Base-by-base conservation (phyloP, 1,140 invertebrate species). In the Coelopa frigida region DNA sequence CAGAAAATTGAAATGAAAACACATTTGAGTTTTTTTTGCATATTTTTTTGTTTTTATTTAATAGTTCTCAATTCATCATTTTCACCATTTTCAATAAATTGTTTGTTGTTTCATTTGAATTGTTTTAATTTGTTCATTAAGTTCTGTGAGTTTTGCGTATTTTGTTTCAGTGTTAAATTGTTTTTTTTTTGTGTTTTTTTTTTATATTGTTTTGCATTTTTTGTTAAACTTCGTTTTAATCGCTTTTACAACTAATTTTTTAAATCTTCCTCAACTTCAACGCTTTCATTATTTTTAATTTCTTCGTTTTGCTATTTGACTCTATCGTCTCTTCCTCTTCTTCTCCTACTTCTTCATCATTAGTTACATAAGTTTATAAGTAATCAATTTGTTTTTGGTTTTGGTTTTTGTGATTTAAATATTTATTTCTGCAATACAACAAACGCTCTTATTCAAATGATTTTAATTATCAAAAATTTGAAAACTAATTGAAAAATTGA, bases 11-110 rank as follows among this genome's bases (percentile, higher is more conserved):
- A 6, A 35, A 35, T 35, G 3, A 12, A 35, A 35, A 35, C 33
- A 35, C 33, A 22, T 46, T 37, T 46, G 24, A 8, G 20, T 23
- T 26, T 36, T 24, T 23, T 42, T 42, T 42, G 17, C 40, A 42
- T 24, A 24, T 21, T 35, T 37, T 48, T 21, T 48, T 17, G 21
- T 42, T 22, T 29, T 42, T 36, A 24, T 48, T 48, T 20, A 20
- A 42, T 29, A 18, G 15, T 17, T 48, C 23, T 40, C 15, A 27
- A 27, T 31, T 23, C 26, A 23, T 22, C 11, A 12, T n/a, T 48
- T 46, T 36, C 17, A 22, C 27, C 29, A 27, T 22, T 46, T 42
- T 22, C 39, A 42, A 40, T 42, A 35, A 36, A 26, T 47, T 42
- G 11, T 48, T 40, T 41, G 21, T 23, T 31, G 18, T 23, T 39